Percentiles rank a stretch among this genome's conserved stretches.
phyloP scores from a whole-genome alignment of 2,888 invertebrate genomes.

The Blastobasis adustella region DNA sequence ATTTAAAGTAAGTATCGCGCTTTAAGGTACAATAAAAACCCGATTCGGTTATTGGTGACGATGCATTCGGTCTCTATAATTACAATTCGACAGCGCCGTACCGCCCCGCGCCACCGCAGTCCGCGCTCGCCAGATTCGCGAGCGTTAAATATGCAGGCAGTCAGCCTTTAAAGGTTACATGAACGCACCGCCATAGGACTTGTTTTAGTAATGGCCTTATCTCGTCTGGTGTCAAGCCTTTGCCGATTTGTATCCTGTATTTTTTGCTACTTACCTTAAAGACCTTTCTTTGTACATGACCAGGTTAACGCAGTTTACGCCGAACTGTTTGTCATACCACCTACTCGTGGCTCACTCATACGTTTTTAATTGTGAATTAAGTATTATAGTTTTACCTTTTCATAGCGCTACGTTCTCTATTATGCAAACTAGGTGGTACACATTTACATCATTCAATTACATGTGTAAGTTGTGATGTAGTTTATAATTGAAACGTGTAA shows the following conservation, averaged over 20 bases:
- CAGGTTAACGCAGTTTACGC: too few species aligned
- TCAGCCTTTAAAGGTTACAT: conserved; percentile 49
- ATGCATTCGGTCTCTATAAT: background rate
- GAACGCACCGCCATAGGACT: conserved; percentile 35
- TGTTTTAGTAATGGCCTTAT: conserved; percentile 27
- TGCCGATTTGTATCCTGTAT: conserved; percentile 5
- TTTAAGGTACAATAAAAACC: background rate
- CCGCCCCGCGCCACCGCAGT: conserved; percentile 2
- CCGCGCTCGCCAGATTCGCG: background rate
- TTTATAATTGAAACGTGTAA: too few species aligned
- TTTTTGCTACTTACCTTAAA: background rate
- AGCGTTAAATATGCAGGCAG: conserved; percentile 29
- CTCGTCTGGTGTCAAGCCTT: conserved; percentile 10
- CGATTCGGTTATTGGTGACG: background rate
- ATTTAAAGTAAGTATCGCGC: too few species aligned
- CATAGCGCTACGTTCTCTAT: too few species aligned
- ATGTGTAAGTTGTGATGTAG: too few species aligned
- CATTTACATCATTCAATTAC: too few species aligned
- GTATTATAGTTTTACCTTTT: too few species aligned
- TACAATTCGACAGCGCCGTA: conserved; percentile 20
- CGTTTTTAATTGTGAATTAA: too few species aligned
- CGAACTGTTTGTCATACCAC: too few species aligned
- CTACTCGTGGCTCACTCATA: too few species aligned
- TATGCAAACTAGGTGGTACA: too few species aligned
- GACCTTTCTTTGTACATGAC: background rate